Evolutionary conservation across 1,140 invertebrate species (phyloP), one percentile per base, ranked within the genome.

Genomic region (Apolygus lucorum): DNA sequence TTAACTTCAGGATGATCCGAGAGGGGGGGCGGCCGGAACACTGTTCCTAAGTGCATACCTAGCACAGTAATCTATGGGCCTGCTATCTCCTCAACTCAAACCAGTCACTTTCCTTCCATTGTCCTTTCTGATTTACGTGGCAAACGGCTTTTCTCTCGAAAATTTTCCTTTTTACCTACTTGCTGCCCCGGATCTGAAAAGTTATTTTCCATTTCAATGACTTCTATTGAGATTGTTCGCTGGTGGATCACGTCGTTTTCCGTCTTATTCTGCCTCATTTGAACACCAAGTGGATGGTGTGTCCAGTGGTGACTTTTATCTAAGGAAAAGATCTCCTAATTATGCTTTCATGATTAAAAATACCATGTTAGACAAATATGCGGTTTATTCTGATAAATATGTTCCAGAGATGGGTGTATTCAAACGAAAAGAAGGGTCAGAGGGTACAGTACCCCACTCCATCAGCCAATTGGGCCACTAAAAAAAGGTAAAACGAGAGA

Each of bases 41-140:
- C 28, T 34, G 25, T 29, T 62, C 28, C 70, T 71, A 71, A 71
- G 70, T 71, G 70, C 70, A 71, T 66, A 34, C 70, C 63, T 66
- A 66, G 64, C 28, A 28, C 14, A 17, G 64, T 66, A 66, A 66
- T 66, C 64, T 66, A 66, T 66, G 64, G 64, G 17, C 54, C 54
- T 22, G 22, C 64, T 34, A 66, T 66, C 64, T 66, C 29, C 64
- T 66, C 64, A 66, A 66, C 64, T 66, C 64, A 34, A 66, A 66
- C 64, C 64, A 66, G 64, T 66, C 64, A 66, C 64, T 66, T 66
- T 66, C 64, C 64, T 63, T 29, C 64, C 64, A 66, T 66, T 66
- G 64, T 66, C 64, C 28, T 34, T 66, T 34, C 64, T 66, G 64
- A 66, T 66, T 66, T 66, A 66, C 64, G 54, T 34, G 21, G 13